Evolutionary conservation across 2,113 vertebrate genomes (phyloP).

Genomic region (Rhinopithecus roxellana): DNA sequence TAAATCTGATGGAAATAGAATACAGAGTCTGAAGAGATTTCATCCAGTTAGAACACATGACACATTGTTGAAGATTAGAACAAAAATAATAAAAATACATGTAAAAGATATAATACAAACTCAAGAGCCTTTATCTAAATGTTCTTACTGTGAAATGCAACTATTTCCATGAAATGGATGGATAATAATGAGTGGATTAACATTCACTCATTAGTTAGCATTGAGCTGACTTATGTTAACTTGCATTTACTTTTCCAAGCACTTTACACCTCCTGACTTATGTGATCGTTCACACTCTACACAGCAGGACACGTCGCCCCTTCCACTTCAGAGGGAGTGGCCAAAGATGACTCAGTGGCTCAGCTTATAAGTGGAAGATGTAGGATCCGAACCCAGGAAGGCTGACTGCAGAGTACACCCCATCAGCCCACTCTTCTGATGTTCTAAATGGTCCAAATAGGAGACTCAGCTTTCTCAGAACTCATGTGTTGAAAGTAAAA

Average conservation of each 20-base stretch:
- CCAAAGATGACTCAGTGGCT: background rate
- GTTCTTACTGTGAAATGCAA: background rate
- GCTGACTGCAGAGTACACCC: background rate
- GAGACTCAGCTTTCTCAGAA: background rate
- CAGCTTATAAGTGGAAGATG: too few species aligned
- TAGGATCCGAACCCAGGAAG: fast-evolving
- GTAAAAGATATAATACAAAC: background rate
- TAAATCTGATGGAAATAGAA: background rate
- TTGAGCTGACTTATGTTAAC: background rate
- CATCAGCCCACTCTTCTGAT: background rate
- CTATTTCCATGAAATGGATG: background rate
- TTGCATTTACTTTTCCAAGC: background rate
- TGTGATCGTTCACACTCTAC: background rate
- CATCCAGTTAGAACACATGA: background rate
- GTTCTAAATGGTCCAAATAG: background rate
- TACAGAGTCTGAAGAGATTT: background rate
- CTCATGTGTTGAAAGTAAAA: background rate
- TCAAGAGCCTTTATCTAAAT: background rate
- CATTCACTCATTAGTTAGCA: background rate
- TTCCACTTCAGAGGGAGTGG: background rate
- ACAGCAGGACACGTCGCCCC: fast-evolving
- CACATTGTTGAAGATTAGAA: background rate
- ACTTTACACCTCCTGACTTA: fast-evolving
- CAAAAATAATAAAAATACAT: background rate
- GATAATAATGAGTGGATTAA: background rate